A percentile compares a stretch with the other conserved stretches of the same genome.
Evolutionary conservation across 2,797 vertebrate species (phyloP).

Genomic region (Hafferia zeledoni): DNA sequence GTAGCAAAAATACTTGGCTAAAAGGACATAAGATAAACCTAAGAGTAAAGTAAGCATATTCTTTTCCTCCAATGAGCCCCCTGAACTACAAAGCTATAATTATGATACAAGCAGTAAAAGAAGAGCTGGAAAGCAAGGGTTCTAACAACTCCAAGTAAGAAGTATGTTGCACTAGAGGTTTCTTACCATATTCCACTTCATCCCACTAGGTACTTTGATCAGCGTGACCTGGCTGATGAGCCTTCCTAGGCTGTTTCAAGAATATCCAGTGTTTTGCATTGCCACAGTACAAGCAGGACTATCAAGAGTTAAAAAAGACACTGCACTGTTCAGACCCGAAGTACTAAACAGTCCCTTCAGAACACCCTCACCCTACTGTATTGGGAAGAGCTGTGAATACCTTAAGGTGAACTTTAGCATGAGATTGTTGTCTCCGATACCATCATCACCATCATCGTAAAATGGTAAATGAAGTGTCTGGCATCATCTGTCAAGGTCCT

Average conservation of each 20-base stretch:
- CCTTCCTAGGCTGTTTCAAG: constrained; percentile 64
- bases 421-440: not conserved
- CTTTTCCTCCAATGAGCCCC: not conserved
- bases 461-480: not conserved
- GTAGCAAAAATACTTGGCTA: not conserved
- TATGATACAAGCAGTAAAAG: not conserved
- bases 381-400: not conserved
- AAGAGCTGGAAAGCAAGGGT: not conserved
- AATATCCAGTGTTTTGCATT: not conserved
- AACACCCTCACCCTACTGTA: not conserved
- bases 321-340: not conserved
- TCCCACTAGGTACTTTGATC: constrained; percentile 83
- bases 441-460: not conserved
- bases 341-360: not conserved
- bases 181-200: not conserved
- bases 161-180: not conserved
- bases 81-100: not conserved
- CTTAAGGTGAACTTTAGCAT: not conserved
- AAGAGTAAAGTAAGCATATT: not conserved
- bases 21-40: not conserved
- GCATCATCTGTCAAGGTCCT: not conserved
- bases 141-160: not conserved
- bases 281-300: not conserved
- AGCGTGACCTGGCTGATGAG: constrained; percentile 85
- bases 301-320: not conserved